Percentiles rank a stretch among this genome's conserved stretches.
Conservation (phyloP, 2,113 vertebrate genomes). For the Catharus bicknelli region DNA sequence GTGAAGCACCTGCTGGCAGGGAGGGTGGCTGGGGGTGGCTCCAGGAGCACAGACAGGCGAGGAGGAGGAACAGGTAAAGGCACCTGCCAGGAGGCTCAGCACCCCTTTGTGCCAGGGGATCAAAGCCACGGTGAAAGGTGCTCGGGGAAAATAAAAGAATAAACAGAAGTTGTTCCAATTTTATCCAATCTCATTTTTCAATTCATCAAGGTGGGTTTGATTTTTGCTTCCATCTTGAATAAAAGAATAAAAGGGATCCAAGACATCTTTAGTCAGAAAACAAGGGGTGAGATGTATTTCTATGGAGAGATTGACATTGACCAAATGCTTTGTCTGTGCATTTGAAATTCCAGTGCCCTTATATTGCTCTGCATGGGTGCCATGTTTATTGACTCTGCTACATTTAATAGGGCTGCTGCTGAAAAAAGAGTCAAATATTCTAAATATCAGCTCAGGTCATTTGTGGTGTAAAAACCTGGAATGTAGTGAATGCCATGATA, state of each 20-base stretch:
- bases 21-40: conserved; percentile 12
- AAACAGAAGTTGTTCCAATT: not conserved
- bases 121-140: not conserved
- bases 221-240: not conserved
- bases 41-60: not conserved
- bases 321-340: not conserved
- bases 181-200: not conserved
- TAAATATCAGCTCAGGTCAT: not conserved
- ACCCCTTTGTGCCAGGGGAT: not conserved
- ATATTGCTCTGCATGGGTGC: not conserved
- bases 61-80: not conserved
- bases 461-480: not conserved
- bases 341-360: not conserved
- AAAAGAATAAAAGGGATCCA: not conserved
- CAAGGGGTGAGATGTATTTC: not conserved
- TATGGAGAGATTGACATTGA: not conserved
- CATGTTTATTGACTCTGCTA: not conserved
- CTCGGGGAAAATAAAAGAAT: not conserved
- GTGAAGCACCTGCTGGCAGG: conserved; percentile 30
- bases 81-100: not conserved
- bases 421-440: not conserved
- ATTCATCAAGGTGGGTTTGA: not conserved
- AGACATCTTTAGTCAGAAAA: not conserved
- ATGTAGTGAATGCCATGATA: not conserved
- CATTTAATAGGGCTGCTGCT: not conserved